Conservation (phyloP, 2,888 invertebrate species). For the Campoletis raptor region DNA sequence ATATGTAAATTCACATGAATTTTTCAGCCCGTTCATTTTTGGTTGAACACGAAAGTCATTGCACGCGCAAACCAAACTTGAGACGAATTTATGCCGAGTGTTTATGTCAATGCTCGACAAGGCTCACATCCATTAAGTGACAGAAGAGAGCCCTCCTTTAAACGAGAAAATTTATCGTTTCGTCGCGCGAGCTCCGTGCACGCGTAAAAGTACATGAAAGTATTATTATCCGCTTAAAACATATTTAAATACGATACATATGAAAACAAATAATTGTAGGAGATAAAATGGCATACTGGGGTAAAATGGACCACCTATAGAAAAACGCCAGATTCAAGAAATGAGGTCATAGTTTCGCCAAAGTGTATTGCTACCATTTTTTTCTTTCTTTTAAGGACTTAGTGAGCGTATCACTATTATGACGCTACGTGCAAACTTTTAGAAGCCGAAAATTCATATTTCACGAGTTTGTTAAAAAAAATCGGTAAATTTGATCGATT, state of each 20-base stretch:
- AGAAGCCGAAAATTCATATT: too few relatives aligned
- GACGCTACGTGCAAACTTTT: too few relatives aligned
- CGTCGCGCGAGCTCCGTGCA: slow-evolving; percentile 74
- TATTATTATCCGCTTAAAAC: slow-evolving; percentile 9
- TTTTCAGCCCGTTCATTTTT: slow-evolving; percentile 23
- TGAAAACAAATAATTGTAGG: neutral
- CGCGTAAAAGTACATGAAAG: slow-evolving; percentile 58
- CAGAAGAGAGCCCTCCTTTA: slow-evolving; percentile 71
- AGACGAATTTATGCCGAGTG: slow-evolving; percentile 81
- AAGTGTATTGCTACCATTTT: neutral
- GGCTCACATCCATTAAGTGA: slow-evolving; percentile 81
- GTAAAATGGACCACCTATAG: neutral
- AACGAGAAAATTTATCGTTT: slow-evolving; percentile 82
- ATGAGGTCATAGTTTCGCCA: too few relatives aligned
- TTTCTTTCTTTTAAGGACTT: too few relatives aligned
- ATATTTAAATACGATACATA: neutral
- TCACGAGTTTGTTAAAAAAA: too few relatives aligned
- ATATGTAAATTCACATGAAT: slow-evolving; percentile 7
- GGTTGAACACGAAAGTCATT: slow-evolving; percentile 27
- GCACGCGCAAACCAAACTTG: slow-evolving; percentile 48
- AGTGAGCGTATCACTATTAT: too few relatives aligned
- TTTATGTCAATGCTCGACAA: slow-evolving; percentile 81
- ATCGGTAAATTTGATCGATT: too few relatives aligned
- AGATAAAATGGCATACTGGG: neutral
- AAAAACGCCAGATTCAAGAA: neutral